Conservation (phyloP, 1,140 invertebrate species). For the Aphidius ervi region DNA sequence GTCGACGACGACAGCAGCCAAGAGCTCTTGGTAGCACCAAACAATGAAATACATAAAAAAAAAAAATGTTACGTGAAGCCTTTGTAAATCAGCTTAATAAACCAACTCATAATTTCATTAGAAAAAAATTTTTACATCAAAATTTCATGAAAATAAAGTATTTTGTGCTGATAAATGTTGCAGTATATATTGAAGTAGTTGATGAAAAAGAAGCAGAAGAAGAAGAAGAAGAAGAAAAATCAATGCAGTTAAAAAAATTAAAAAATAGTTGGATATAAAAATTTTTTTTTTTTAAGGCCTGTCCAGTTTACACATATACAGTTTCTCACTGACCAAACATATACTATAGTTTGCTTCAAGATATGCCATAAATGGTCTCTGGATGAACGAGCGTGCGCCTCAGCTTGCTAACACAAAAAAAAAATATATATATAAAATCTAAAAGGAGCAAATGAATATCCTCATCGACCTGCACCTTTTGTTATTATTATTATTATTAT, state of each 20-base stretch:
- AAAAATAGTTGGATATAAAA: no score
- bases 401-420: slow-evolving; percentile 1
- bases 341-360: background rate
- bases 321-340: no score
- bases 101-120: background rate
- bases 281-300: no score
- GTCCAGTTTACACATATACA: no score
- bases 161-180: no score
- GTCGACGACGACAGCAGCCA: slow-evolving; percentile 6
- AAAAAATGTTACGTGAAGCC: background rate
- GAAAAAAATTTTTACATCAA: background rate
- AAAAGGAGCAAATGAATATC: slow-evolving; percentile 17
- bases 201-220: no score
- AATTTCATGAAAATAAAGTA: no score
- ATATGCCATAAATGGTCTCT: slow-evolving; percentile 28
- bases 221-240: no score
- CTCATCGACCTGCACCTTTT: background rate
- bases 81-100: slow-evolving; percentile 16
- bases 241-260: no score
- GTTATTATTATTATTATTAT: no score
- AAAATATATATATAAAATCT: slow-evolving; percentile 8
- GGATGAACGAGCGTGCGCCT: background rate
- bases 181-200: no score
- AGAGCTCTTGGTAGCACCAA: no score
- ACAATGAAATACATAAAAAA: background rate